These are phyloP conservation scores for Macroramphosus scolopax DNA, from an alignment of 2,797 vertebrate species.

Conservation along the genomic window DNA sequence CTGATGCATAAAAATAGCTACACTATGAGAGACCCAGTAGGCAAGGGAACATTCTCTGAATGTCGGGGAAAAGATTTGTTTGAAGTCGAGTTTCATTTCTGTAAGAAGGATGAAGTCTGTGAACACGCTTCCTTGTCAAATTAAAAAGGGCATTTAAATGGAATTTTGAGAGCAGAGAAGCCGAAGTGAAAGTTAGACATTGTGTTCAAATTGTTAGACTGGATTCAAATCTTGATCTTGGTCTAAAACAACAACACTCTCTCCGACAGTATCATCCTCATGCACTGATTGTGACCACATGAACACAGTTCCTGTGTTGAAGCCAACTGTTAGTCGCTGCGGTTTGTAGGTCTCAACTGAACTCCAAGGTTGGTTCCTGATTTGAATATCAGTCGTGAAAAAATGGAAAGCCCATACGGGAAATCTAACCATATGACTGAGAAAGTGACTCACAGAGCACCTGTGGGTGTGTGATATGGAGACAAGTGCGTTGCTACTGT, in stretches of 20 bases:
- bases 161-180: conserved; percentile 13
- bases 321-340: background rate
- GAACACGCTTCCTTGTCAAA: conserved; percentile 30
- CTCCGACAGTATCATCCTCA: too few relatives aligned
- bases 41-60: conserved; percentile 16
- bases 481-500: conserved; percentile 7
- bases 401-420: conserved; percentile 11
- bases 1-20: conserved; percentile 7
- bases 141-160: conserved; percentile 14
- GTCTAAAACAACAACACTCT: conserved; percentile 14
- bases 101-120: conserved; percentile 20
- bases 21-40: conserved; percentile 13
- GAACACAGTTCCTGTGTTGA: too few relatives aligned
- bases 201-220: background rate
- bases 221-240: conserved; percentile 21
- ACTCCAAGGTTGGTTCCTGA: conserved; percentile 6
- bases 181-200: conserved; percentile 17
- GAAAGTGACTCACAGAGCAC: conserved; percentile 37
- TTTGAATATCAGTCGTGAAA: conserved; percentile 7
- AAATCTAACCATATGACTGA: conserved; percentile 35
- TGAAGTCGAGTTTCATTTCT: conserved; percentile 3
- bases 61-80: conserved; percentile 19
- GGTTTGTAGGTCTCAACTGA: background rate
- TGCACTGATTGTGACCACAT: too few relatives aligned
- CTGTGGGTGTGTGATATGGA: conserved; percentile 16